Evolutionary conservation across 2,797 vertebrate species (phyloP), one percentile per base, ranked within the genome.

Genomic region (Loriculus beryllinus): DNA sequence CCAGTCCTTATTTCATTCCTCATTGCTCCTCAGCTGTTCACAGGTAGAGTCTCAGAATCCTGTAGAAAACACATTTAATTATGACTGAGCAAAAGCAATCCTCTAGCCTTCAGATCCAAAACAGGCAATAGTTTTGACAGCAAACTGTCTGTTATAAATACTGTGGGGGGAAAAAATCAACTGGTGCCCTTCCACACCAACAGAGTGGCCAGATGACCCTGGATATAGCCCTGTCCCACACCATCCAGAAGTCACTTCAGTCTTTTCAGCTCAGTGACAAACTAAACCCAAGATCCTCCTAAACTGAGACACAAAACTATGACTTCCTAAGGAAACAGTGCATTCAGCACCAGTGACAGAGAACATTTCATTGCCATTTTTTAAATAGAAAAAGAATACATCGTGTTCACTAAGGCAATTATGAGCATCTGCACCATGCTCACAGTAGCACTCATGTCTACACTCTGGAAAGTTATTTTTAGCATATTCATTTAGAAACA

Each of bases 91-190:
- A 68, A 75, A 85, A 21, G 37, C 14, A 87, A 82, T 72, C 12
- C 33, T 77, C 82, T 75, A 31, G 37, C 64, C 18, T 79, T 23
- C 3, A 9, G 10, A 9, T 75, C n/a, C 74, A 71, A 49, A 81
- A 33, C 0, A 71, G 6, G 9, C 31, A 81, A 40, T 7, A 57
- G 10, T 8, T 82, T 26, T 69, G 14, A 62, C 42, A 57, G 29
- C 14, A 84, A 71, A 39, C 29, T 49, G 39, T 19, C 40, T 42
- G 19, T 26, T 67, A n/a, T 0, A 2, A 85, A 40, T 29, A 31
- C 9, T 12, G 1, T 5, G 10, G 3, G 1, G 2, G 3, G 10
- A 8, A 29, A 8, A 43, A 33, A 43, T 16, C 8, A 49, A 14
- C 7, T 68, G 7, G 9, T 49, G 35, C 47, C n/a, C 29, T 69